A percentile compares a stretch with the other conserved stretches of the same genome.
These are phyloP conservation scores for Drosophila mercatorum DNA, from an alignment of 2,888 invertebrate genomes.

Conservation along the genomic window DNA sequence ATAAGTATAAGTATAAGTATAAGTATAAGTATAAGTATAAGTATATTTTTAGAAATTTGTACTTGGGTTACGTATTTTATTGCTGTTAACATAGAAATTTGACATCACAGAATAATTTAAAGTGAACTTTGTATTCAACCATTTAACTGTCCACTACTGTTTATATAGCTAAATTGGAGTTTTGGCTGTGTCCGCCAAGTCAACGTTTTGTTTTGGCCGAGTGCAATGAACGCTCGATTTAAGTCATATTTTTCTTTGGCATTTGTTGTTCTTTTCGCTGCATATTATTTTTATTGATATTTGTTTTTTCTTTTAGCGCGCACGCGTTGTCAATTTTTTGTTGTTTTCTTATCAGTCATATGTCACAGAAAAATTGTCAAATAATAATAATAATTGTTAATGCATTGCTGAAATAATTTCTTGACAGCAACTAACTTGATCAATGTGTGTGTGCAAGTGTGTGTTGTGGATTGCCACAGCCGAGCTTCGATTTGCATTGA, in stretches of 20 bases:
- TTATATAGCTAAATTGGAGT: slow-evolving; percentile 29
- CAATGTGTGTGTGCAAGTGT: background rate
- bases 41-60: background rate
- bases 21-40: slow-evolving; percentile 10
- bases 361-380: slow-evolving; percentile 46
- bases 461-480: slow-evolving; percentile 33
- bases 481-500: slow-evolving; percentile 12
- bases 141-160: slow-evolving; percentile 11
- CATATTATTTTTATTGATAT: slow-evolving; percentile 26
- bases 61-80: background rate
- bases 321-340: slow-evolving; percentile 29
- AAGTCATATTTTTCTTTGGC: slow-evolving; percentile 31
- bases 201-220: slow-evolving; percentile 40
- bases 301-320: slow-evolving; percentile 67
- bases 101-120: background rate
- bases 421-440: slow-evolving; percentile 9
- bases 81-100: background rate
- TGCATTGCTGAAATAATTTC: slow-evolving; percentile 4
- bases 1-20: slow-evolving; percentile 11
- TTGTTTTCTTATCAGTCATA: slow-evolving; percentile 67
- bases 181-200: slow-evolving; percentile 55
- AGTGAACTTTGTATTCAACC: background rate
- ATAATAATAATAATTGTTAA: slow-evolving; percentile 15
- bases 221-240: slow-evolving; percentile 69
- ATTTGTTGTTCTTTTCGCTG: slow-evolving; percentile 30